Base-by-base conservation (phyloP, 2,797 vertebrate species). In the Gallinago nigripennis region DNA sequence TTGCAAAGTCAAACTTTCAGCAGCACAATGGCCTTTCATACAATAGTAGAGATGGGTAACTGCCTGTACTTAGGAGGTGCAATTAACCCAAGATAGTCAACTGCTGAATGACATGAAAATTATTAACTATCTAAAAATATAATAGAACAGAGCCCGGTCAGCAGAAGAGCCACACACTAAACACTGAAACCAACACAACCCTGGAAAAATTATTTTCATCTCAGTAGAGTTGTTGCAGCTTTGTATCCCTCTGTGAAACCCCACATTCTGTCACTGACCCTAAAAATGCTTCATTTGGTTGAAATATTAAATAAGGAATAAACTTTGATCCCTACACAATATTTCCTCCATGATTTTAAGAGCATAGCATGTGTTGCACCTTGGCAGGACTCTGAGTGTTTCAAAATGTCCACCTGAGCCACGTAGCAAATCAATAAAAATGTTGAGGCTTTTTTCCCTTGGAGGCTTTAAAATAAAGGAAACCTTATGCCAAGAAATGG, bases 261-360 rank as follows among this genome's bases (percentile, higher is more conserved):
- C 4, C 27, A 61, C 27, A 45, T 65, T 45, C 35, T 73, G 25
- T 43, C 20, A 37, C 8, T 53, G n/a, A 56, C 7, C 31, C 18
- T 82, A 68, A 9, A 91, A 61, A 86, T 85, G 17, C 61, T 91
- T 96, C 37, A 53, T 23, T 82, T n/a, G n/a, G 43, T 31, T 86
- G 71, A 94, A 94, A 96, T 94, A 90, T 61, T 92, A 90, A 94
- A 66, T 85, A 86, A 71, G 84, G 14, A 69, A 92, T 85, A 76
- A 92, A 83, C 9, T 28, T 88, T 71, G 53, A 88, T 81, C 78
- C 57, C n/a, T 78, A 56, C 68, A 82, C 72, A 91, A 21, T 76
- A 53, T 65, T 50, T 53, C 61, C 88, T 89, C 63, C 33, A 41
- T 93, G 94, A 87, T 61, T 51, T 85, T 83, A 71, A 90, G 63